Evolutionary conservation across 2,888 invertebrate species (phyloP).

Genomic region (Drosophila lutescens): DNA sequence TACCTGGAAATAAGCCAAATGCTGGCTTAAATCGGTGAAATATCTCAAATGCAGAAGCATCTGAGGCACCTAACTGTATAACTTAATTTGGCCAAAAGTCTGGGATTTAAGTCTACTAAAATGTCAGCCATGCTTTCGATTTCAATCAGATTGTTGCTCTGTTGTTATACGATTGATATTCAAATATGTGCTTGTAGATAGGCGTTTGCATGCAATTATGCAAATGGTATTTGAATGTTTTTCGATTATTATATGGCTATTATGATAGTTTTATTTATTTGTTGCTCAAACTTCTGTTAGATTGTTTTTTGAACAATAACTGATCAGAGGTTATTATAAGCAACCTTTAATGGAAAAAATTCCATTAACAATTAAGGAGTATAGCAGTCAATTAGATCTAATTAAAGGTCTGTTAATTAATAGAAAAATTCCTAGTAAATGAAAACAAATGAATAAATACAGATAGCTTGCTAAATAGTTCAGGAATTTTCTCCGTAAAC

Average conservation of each 20-base stretch:
- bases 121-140: neutral
- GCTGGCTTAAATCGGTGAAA: neutral
- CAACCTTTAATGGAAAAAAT: neutral
- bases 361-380: neutral
- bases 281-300: neutral
- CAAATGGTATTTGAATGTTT: slow-evolving; percentile 13
- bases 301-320: neutral
- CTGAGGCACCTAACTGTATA: neutral
- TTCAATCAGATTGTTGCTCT: neutral
- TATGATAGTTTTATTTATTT: neutral
- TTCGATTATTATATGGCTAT: neutral
- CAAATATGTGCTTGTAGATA: neutral
- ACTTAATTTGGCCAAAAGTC: neutral
- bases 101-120: neutral
- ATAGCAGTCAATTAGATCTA: neutral
- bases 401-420: neutral
- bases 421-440: neutral
- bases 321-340: neutral
- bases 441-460: neutral
- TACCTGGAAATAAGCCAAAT: neutral
- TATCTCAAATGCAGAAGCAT: neutral
- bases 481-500: neutral
- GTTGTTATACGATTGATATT: neutral
- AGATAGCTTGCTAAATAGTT: neutral
- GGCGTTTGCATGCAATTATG: slow-evolving; percentile 3